Evolutionary conservation across 2,113 vertebrate species (phyloP).

Genomic region (Oncorhynchus nerka): DNA sequence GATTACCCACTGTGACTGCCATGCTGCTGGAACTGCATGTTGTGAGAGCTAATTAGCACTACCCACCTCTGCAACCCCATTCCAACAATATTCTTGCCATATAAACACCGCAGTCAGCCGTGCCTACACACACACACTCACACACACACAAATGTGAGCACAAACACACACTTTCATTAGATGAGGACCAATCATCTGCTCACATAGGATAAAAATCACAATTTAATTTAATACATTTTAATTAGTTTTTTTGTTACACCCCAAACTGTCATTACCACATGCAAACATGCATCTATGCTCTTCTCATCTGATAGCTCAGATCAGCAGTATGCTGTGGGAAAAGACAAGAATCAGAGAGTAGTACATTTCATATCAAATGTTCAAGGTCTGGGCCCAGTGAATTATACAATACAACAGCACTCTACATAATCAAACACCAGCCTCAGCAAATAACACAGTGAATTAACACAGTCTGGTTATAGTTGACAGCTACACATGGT

Average conservation of each 20-base stretch:
- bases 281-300: slow-evolving; percentile 28
- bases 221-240: slow-evolving; percentile 68
- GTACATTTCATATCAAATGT: no score
- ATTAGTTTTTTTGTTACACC: slow-evolving; percentile 65
- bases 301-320: slow-evolving; percentile 25
- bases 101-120: slow-evolving; percentile 48
- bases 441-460: no score
- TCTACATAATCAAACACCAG: no score
- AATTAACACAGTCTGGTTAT: no score
- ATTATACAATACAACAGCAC: no score
- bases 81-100: slow-evolving; percentile 50
- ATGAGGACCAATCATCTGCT: slow-evolving; percentile 62
- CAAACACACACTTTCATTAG: slow-evolving; percentile 50
- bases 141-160: background rate
- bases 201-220: slow-evolving; percentile 53
- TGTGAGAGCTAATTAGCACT: slow-evolving; percentile 76
- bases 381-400: no score
- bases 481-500: no score
- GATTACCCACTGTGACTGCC: slow-evolving; percentile 67
- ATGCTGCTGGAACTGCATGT: slow-evolving; percentile 68
- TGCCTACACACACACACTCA: slow-evolving; percentile 21
- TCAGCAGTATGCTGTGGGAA: no score
- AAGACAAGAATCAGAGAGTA: no score
- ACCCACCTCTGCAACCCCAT: slow-evolving; percentile 65
- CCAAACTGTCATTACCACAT: slow-evolving; percentile 55